Base-by-base conservation (phyloP, 2,797 vertebrate genomes). In the Typhlichthys subterraneus region DNA sequence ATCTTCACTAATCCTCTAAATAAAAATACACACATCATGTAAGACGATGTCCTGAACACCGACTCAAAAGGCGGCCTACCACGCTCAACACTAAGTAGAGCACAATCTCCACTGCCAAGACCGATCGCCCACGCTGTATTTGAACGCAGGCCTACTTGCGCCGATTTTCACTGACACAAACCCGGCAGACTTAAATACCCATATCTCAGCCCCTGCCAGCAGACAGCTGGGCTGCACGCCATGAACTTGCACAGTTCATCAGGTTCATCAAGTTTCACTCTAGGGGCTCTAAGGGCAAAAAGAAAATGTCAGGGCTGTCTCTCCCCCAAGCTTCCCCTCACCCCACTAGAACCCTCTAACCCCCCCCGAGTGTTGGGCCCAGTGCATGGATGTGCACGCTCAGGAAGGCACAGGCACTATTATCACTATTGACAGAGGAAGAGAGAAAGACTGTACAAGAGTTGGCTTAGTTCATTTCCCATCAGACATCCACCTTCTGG, bases 381-480 rank as follows among this genome's bases (percentile, higher is more conserved):
- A 83, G 65, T 14, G 19, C 15, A 10, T 29, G 31, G 45, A 82
- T 65, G 74, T 59, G 14, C 59, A 71, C 67, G 62, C 73, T 61
- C 58, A 66, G 53, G 57, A 42, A 74, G 64, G 15, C 12, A 65
- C 59, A 59, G 64, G 8, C 38, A 9, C 38, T 38, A 9, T 38
- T 38, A 9, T 23, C 23, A 29, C 23, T 4, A 29, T 42, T 62
- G 53, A 62, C 55, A 57, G 49, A 53, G 57, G 49, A 50, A 14
- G 8, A 12, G 42, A 48, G 14, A 12, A n/a, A 50, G 2, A 47
- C 49, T 62, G 31, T 2, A 2, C 66, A 50, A 56, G 46, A 52
- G 70, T 69, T 54, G 53, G 73, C 73, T 72, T 77, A 83, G 70
- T 66, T 88, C 23, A 84, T 87, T 91, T 91, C 88, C 88, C 84